Percentiles rank a stretch among this genome's conserved stretches.
phyloP scores from a whole-genome alignment of 2,113 vertebrate genomes.

The Anguilla japonica region DNA sequence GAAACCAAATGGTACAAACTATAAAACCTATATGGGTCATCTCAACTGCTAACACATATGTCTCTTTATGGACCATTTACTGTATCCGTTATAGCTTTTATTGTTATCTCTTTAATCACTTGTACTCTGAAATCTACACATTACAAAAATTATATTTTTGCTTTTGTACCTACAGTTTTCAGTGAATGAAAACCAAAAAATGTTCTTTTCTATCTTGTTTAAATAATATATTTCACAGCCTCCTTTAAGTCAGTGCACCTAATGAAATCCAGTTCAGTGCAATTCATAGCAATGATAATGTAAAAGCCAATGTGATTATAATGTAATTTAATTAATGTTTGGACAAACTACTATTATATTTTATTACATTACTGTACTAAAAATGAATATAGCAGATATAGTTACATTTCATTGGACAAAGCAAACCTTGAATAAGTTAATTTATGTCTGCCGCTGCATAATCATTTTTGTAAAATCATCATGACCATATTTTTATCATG shows the following conservation, averaged over 20 bases:
- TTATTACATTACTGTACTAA: neutral
- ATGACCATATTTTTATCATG: neutral
- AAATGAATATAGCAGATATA: neutral
- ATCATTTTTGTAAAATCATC: neutral
- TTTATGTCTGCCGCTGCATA: neutral
- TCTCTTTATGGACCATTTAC: neutral
- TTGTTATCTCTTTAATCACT: neutral
- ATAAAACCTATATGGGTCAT: neutral
- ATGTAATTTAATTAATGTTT: neutral
- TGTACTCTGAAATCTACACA: neutral
- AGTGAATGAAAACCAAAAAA: no score
- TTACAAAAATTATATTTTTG: neutral
- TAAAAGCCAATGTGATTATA: no score
- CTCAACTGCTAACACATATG: neutral
- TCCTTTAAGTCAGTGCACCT: no score
- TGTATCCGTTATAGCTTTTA: neutral
- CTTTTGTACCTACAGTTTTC: neutral
- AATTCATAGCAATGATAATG: neutral
- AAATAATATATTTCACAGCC: no score
- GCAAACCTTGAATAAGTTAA: neutral
- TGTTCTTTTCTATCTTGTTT: no score
- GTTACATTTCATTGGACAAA: neutral
- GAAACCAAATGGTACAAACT: neutral
- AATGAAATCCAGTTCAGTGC: no score
- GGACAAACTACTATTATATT: no score